phyloP scores from a whole-genome alignment of 2,888 invertebrate species.

The Lasius fuliginosus region DNA sequence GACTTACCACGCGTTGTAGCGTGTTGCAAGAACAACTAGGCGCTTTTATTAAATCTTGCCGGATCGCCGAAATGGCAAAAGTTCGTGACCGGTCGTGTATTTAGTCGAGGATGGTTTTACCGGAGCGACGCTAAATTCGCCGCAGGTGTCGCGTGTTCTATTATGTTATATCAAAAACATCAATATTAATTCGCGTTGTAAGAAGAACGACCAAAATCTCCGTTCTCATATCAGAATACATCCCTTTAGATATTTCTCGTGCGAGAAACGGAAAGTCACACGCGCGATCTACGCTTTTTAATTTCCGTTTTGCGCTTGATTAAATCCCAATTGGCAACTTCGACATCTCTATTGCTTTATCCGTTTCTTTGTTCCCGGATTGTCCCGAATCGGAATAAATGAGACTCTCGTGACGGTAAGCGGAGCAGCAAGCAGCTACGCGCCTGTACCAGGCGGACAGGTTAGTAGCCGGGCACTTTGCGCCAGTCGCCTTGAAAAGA shows the following conservation, averaged over 20 bases:
- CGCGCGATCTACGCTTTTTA: neutral
- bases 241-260: neutral
- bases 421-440: conserved; percentile 44
- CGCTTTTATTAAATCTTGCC: conserved; percentile 82
- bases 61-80: conserved; percentile 81
- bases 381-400: conserved; percentile 40
- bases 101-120: conserved; percentile 70
- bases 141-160: conserved; percentile 68
- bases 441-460: conserved; percentile 48
- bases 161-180: conserved; percentile 54
- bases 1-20: conserved; percentile 28
- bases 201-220: neutral
- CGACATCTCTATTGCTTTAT: neutral
- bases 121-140: conserved; percentile 59
- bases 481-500: conserved; percentile 73
- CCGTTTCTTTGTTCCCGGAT: neutral
- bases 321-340: conserved; percentile 11
- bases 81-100: conserved; percentile 75
- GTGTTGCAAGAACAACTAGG: conserved; percentile 60
- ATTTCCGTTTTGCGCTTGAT: conserved; percentile 31
- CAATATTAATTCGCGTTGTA: conserved; percentile 59
- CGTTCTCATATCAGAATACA: neutral
- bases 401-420: conserved; percentile 41
- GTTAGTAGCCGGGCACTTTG: conserved; percentile 63
- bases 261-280: neutral